Percentiles rank a stretch among this genome's conserved stretches.
These are phyloP conservation scores for Nebria ingens DNA, from an alignment of 1,140 invertebrate species.

Conservation along the genomic window DNA sequence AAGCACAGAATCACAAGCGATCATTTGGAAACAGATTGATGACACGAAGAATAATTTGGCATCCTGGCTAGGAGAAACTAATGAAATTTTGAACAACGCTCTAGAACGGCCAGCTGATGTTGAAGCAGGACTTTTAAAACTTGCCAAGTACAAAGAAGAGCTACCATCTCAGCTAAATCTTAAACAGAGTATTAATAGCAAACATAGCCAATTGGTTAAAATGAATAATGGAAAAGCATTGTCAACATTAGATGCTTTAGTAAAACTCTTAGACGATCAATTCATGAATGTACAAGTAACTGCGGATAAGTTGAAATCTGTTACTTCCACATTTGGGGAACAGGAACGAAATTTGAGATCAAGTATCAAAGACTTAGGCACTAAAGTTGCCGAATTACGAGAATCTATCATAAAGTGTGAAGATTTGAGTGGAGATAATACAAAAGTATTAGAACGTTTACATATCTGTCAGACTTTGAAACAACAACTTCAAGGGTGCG, in stretches of 20 bases:
- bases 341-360: slow-evolving; percentile 61
- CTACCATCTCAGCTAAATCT: slow-evolving; percentile 64
- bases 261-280: slow-evolving; percentile 60
- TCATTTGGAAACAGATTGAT: slow-evolving; percentile 87
- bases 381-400: slow-evolving; percentile 60
- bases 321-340: slow-evolving; percentile 57
- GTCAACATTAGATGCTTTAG: slow-evolving; percentile 55
- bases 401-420: slow-evolving; percentile 85
- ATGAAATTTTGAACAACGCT: slow-evolving; percentile 59
- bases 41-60: slow-evolving; percentile 72
- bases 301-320: slow-evolving; percentile 62
- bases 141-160: slow-evolving; percentile 80
- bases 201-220: slow-evolving; percentile 69
- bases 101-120: slow-evolving; percentile 66
- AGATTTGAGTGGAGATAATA: slow-evolving; percentile 78
- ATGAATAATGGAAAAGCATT: slow-evolving; percentile 64
- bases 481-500: slow-evolving; percentile 51
- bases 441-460: slow-evolving; percentile 68
- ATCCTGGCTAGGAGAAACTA: slow-evolving; percentile 74
- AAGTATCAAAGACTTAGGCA: slow-evolving; percentile 57
- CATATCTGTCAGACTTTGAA: slow-evolving; percentile 61
- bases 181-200: slow-evolving; percentile 62
- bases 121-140: slow-evolving; percentile 62
- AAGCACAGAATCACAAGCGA: slow-evolving; percentile 73
- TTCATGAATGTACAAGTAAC: slow-evolving; percentile 64